phyloP scores from a whole-genome alignment of 1,140 invertebrate species.

The Akabosia matsudoensis region DNA sequence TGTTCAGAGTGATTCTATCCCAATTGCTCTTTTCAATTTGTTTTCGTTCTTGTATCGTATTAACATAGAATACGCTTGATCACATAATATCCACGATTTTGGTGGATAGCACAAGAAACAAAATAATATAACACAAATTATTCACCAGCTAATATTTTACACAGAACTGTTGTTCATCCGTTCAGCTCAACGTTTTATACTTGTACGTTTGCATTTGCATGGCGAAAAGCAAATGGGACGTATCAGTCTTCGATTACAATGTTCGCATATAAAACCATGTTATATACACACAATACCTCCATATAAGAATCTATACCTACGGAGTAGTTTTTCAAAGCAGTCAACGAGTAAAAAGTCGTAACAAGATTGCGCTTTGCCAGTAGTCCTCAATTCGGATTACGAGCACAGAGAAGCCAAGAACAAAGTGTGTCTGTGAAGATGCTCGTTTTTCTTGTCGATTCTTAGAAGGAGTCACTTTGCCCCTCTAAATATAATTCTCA shows the following conservation, averaged over 20 bases:
- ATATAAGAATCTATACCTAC: background rate
- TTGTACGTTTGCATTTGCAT: too few relatives aligned
- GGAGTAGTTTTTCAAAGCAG: background rate
- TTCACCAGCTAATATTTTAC: too few relatives aligned
- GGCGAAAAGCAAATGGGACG: too few relatives aligned
- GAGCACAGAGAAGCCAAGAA: background rate
- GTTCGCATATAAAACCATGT: too few relatives aligned
- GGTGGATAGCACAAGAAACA: too few relatives aligned
- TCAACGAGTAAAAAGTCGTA: background rate
- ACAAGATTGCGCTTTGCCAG: background rate
- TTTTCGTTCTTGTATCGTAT: too few relatives aligned
- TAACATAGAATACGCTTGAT: too few relatives aligned
- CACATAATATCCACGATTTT: too few relatives aligned
- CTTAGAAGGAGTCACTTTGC: background rate
- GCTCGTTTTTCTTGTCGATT: background rate
- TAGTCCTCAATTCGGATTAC: slow-evolving; percentile 21
- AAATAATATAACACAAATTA: too few relatives aligned
- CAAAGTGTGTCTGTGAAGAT: background rate
- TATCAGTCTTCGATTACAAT: too few relatives aligned
- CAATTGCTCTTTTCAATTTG: background rate
- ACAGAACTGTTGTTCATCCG: too few relatives aligned
- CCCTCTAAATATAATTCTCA: background rate
- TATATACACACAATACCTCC: background rate
- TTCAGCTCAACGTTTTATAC: too few relatives aligned
- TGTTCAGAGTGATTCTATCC: background rate